Conservation (phyloP, 2,113 vertebrate species). For the Cichladusa arquata region DNA sequence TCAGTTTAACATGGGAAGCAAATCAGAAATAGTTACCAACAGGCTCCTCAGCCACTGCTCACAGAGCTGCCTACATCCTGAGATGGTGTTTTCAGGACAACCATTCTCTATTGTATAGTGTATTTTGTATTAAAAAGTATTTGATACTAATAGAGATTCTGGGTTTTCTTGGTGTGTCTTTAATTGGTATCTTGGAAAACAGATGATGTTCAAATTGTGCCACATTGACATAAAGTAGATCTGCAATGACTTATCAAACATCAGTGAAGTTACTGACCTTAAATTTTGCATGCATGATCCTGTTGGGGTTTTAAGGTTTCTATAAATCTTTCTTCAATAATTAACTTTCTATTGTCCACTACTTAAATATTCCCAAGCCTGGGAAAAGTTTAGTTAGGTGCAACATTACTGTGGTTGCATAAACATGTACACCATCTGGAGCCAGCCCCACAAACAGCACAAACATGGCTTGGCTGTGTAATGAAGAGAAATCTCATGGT, state of each 20-base stretch:
- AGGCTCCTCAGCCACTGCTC: neutral
- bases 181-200: neutral
- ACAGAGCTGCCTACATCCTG: neutral
- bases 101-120: neutral
- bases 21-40: neutral
- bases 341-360: conserved; percentile 22
- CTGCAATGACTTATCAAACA: neutral
- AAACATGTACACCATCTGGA: neutral
- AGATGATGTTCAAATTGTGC: neutral
- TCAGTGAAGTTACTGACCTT: neutral
- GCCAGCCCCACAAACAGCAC: neutral
- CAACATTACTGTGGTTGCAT: neutral
- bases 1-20: neutral
- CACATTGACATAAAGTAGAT: neutral
- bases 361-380: neutral
- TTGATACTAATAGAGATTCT: neutral
- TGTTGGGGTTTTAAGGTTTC: conserved; percentile 47
- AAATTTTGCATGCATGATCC: neutral
- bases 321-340: neutral
- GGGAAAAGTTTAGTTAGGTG: neutral
- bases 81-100: neutral
- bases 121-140: neutral
- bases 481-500: neutral
- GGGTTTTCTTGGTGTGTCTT: neutral
- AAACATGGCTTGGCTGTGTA: neutral